Evolutionary conservation across 2,888 invertebrate genomes (phyloP).

Genomic region (Drosophila gaucha): DNA sequence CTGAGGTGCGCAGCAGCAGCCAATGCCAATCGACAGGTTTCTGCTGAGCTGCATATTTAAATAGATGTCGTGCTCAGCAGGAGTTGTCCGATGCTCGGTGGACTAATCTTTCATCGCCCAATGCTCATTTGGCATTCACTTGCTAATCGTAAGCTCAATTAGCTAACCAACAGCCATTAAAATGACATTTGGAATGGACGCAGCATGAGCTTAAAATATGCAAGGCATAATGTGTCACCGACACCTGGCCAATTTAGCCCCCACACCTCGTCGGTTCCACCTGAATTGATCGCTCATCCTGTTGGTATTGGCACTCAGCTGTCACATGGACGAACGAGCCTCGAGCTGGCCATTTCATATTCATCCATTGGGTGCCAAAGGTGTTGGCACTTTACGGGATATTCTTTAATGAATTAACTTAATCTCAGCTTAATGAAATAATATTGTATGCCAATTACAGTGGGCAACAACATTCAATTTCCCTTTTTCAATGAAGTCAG

Average conservation of each 20-base stretch:
- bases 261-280: conserved; percentile 11
- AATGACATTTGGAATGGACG: conserved; percentile 55
- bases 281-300: conserved; percentile 41
- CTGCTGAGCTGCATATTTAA: conserved; percentile 47
- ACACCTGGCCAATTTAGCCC: conserved; percentile 42
- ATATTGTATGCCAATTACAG: conserved; percentile 56
- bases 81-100: conserved; percentile 18
- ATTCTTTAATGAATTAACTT: conserved; percentile 45
- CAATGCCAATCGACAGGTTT: conserved; percentile 41
- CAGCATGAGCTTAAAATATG: conserved; percentile 64
- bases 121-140: conserved; percentile 44
- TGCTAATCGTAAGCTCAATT: conserved; percentile 70
- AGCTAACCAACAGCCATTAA: conserved; percentile 68
- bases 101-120: conserved; percentile 23
- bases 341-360: conserved; percentile 19
- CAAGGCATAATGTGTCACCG: conserved; percentile 63
- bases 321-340: conserved; percentile 14
- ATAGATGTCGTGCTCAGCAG: conserved; percentile 34
- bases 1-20: conserved; percentile 1
- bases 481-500: no score
- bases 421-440: conserved; percentile 63
- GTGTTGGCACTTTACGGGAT: conserved; percentile 29
- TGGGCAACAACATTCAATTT: neutral
- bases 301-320: conserved; percentile 31
- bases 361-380: conserved; percentile 31